Evolutionary conservation across 2,797 vertebrate species (phyloP), one percentile per base, ranked within the genome.

Genomic region (Typhlichthys subterraneus): DNA sequence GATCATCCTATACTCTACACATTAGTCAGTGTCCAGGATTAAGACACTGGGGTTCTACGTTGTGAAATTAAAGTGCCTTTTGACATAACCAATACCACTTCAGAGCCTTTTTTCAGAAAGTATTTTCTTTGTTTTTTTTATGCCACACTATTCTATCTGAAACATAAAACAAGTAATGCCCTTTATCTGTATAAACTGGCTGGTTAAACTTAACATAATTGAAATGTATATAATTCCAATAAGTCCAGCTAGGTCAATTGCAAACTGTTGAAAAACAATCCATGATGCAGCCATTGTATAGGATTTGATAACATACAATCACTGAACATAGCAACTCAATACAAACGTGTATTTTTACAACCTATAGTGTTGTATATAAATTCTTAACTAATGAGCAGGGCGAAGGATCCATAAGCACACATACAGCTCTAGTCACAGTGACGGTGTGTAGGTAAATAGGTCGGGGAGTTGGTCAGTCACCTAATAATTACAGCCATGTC

Each of bases 361-460:
- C n/a, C 12, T 48, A 10, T 13, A 48, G 47, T 12, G n/a, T 0
- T 7, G 45, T 69, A n/a, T 19, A 61, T 3, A 7, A 23, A 33
- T 72, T 17, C 54, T n/a, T 12, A 61, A 1, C 1, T 12, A 1
- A 14, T 19, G 45, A 48, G 61, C 57, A 66, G n/a, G 19, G 63
- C 59, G 38, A 64, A 12, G 31, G 45, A 70, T 59, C 56, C 9
- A 23, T 53, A 17, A 63, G 47, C 7, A 31, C 58, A 19, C 61
- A 51, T 14, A 59, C n/a, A 58, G 54, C 55, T n/a, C 46, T 51
- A 1, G 67, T 87, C 79, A 83, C 85, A 80, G 77, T 79, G 64
- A 76, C 23, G 58, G 64, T 58, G 65, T 48, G 23, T 57, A 63
- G 17, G 45, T 67, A 33, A 53, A 61, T 29, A 38, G 50, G 33